A percentile compares a stretch with the other conserved stretches of the same genome.
Evolutionary conservation across 2,113 vertebrate species (phyloP).

Genomic region (Tretioscincus oriximinensis): DNA sequence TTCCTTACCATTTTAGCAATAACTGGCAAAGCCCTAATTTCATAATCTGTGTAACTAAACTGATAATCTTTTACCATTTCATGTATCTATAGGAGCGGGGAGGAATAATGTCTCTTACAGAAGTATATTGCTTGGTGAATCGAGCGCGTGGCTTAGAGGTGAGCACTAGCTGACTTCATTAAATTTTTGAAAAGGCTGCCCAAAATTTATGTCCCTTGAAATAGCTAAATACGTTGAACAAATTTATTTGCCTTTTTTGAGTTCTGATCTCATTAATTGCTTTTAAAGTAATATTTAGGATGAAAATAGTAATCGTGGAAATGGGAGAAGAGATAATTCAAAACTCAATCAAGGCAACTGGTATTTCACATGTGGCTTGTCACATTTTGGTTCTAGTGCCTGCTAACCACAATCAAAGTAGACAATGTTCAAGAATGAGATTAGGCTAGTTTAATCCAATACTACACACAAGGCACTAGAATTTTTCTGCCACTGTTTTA

Average conservation of each 20-base stretch:
- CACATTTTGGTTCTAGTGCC: background rate
- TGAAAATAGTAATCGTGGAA: background rate
- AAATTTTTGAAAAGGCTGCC: background rate
- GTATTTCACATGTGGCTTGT: background rate
- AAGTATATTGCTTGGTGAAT: constrained; percentile 97
- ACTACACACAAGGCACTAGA: background rate
- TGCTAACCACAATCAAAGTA: background rate
- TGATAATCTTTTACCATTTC: constrained; percentile 30
- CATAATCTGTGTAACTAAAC: background rate
- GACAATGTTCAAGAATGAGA: background rate
- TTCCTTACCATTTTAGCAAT: too few species aligned
- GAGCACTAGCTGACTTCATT: constrained; percentile 35
- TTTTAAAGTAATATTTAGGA: background rate
- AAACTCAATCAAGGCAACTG: background rate
- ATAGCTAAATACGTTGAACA: background rate
- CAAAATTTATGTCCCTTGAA: background rate
- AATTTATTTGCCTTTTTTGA: background rate
- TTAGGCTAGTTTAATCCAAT: background rate
- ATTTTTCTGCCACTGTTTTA: background rate
- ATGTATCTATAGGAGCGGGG: constrained; percentile 84
- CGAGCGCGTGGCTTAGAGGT: constrained; percentile 96
- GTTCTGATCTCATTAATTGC: background rate
- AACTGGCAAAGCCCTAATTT: too few species aligned
- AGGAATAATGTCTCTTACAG: constrained; percentile 96
- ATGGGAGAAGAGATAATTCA: background rate